Evolutionary conservation across 2,113 vertebrate species (phyloP).

Genomic region (Clinocottus analis): DNA sequence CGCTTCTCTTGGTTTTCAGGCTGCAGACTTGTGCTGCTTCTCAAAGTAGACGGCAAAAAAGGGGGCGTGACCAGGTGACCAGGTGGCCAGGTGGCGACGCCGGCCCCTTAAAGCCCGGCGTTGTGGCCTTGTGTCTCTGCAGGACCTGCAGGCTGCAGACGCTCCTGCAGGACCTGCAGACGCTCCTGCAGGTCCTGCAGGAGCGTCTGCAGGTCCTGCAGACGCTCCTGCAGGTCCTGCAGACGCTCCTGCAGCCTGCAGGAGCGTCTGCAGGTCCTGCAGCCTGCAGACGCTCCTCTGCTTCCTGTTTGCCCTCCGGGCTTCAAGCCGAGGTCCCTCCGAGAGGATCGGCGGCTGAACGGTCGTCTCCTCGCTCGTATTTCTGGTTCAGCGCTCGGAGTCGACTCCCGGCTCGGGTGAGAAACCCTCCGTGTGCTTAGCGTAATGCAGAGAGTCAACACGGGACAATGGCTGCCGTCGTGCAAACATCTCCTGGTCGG

Average conservation of each 20-base stretch:
- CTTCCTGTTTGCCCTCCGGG: background rate
- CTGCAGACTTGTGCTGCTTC: conserved; percentile 8
- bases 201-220: no score
- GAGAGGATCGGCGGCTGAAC: background rate
- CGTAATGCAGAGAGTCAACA: conserved; percentile 1
- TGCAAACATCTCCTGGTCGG: conserved; percentile 48
- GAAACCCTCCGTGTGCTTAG: background rate
- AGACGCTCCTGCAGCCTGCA: no score
- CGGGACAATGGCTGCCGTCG: conserved; percentile 26
- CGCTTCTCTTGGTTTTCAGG: background rate
- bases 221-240: no score
- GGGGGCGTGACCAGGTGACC: conserved; percentile 37
- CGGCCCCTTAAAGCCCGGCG: no score
- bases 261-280: conserved; percentile 27
- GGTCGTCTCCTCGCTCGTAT: background rate
- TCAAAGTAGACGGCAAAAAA: conserved; percentile 14
- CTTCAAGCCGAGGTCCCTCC: background rate
- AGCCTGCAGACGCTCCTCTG: no score
- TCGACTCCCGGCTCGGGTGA: conserved; percentile 15
- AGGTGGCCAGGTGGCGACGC: conserved; percentile 37
- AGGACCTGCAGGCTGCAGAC: no score
- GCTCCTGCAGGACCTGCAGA: no score
- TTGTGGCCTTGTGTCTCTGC: no score
- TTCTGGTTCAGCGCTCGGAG: background rate
- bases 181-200: no score